These are phyloP conservation scores for Chaetogeoica ovagalla DNA, from an alignment of 2,888 invertebrate genomes.

Conservation along the genomic window DNA sequence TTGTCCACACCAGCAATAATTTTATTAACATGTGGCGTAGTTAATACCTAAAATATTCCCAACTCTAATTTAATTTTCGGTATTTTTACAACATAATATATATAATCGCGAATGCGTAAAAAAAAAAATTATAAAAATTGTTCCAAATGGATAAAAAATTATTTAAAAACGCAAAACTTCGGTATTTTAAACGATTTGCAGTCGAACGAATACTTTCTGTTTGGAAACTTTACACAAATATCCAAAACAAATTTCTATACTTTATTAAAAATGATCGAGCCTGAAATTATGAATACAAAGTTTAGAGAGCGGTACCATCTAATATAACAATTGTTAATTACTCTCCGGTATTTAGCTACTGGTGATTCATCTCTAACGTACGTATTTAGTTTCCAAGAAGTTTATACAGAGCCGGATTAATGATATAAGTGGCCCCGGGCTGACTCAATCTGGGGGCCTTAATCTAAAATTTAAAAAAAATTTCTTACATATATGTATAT, in stretches of 20 bases:
- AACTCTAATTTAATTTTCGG: too few relatives aligned
- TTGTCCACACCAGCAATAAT: too few relatives aligned
- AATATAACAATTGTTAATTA: slow-evolving; percentile 49
- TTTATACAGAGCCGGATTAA: too few relatives aligned
- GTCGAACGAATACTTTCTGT: not conserved
- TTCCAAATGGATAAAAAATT: slow-evolving; percentile 37
- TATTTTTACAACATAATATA: too few relatives aligned
- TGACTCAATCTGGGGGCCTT: too few relatives aligned
- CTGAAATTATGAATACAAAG: slow-evolving; percentile 7
- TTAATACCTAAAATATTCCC: too few relatives aligned
- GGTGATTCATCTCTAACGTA: slow-evolving; percentile 54
- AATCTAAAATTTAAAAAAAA: too few relatives aligned
- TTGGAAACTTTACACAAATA: slow-evolving; percentile 48
- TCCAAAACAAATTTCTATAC: slow-evolving; percentile 51
- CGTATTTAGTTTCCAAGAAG: slow-evolving; percentile 54
- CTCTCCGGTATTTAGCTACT: slow-evolving; percentile 54
- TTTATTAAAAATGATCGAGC: slow-evolving; percentile 49
- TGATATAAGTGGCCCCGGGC: too few relatives aligned
- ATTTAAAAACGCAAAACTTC: slow-evolving; percentile 29
- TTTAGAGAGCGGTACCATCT: slow-evolving; percentile 20
- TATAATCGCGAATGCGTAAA: too few relatives aligned
- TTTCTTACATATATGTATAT: too few relatives aligned
- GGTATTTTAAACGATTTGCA: slow-evolving; percentile 31
- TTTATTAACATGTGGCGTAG: too few relatives aligned
- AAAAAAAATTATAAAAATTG: slow-evolving; percentile 27